Evolutionary conservation across 23 tunicate genomes (phyloP).

Genomic region (Ascidia mentula): DNA sequence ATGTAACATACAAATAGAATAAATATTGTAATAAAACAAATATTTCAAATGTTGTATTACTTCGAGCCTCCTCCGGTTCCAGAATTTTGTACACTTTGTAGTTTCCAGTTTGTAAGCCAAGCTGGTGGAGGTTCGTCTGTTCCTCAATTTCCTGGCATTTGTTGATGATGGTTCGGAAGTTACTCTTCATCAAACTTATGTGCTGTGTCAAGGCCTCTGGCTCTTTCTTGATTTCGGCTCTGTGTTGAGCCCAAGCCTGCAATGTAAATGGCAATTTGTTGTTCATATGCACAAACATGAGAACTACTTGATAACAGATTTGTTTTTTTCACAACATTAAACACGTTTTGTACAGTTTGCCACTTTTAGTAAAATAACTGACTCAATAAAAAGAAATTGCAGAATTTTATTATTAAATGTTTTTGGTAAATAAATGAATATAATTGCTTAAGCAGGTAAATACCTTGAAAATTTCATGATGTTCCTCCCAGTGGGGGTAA

Average conservation of each 20-base stretch:
- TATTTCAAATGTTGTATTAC: background rate
- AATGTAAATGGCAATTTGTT: too few relatives aligned
- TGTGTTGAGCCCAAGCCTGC: constrained; percentile 67
- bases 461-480: constrained; percentile 64
- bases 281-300: too few relatives aligned
- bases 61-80: constrained; percentile 31
- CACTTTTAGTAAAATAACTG: too few relatives aligned
- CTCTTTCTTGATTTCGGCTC: constrained; percentile 25
- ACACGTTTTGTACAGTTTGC: too few relatives aligned
- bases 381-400: too few relatives aligned
- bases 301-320: too few relatives aligned
- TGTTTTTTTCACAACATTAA: too few relatives aligned
- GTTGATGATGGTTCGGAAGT: constrained; percentile 64
- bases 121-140: constrained; percentile 60
- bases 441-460: too few relatives aligned
- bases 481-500: constrained; percentile 77
- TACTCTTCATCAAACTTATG: constrained; percentile 53
- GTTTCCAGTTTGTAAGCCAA: constrained; percentile 72
- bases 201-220: constrained; percentile 11
- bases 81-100: constrained; percentile 78
- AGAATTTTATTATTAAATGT: too few relatives aligned
- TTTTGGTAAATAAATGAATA: too few relatives aligned
- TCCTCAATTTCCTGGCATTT: constrained; percentile 58
- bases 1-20: background rate
- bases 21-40: background rate